Percentiles rank a stretch among this genome's conserved stretches.
Conservation (phyloP, 2,888 invertebrate species). For the Pyrgus malvae region DNA sequence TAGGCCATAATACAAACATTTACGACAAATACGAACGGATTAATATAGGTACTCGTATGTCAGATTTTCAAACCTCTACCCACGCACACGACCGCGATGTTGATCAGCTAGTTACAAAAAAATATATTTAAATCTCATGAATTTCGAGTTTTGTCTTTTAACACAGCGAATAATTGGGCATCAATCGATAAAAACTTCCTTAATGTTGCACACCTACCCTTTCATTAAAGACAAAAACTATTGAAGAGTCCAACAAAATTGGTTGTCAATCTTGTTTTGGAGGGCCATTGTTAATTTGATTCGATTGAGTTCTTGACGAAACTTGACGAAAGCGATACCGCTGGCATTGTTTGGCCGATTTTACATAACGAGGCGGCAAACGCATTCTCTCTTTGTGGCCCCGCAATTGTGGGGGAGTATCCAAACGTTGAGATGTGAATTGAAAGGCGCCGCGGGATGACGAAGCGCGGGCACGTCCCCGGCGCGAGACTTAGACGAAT, state of each 20-base stretch:
- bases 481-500: conserved; percentile 38
- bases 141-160: too few species aligned
- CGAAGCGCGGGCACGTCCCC: conserved; percentile 58
- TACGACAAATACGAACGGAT: too few species aligned
- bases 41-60: too few species aligned
- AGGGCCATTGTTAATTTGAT: conserved; percentile 72
- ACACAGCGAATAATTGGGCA: too few species aligned
- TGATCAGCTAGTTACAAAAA: too few species aligned
- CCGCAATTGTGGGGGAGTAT: conserved; percentile 68
- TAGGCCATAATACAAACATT: too few species aligned
- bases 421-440: conserved; percentile 71
- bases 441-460: conserved; percentile 79
- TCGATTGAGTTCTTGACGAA: conserved; percentile 75
- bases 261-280: conserved; percentile 51
- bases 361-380: conserved; percentile 79
- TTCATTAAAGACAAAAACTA: conserved; percentile 30
- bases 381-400: conserved; percentile 61
- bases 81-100: too few species aligned
- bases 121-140: too few species aligned
- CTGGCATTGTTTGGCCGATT: conserved; percentile 71
- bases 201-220: neutral
- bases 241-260: conserved; percentile 38
- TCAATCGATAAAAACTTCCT: too few species aligned
- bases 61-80: too few species aligned
- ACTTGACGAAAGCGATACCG: conserved; percentile 75